phyloP scores from a whole-genome alignment of 2,797 vertebrate species.

The Triplophysa bombifrons region DNA sequence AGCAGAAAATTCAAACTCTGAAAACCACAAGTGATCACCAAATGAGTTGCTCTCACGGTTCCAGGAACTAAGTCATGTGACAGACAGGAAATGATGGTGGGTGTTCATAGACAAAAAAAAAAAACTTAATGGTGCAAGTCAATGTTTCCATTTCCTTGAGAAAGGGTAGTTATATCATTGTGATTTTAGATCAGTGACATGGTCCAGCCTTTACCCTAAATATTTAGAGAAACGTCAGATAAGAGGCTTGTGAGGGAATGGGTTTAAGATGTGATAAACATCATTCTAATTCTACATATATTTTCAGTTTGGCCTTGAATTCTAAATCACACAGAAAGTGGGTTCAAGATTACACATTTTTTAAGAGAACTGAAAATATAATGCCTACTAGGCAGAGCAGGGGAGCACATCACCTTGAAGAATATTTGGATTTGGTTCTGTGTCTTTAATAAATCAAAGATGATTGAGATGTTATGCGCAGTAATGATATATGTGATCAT shows the following conservation, averaged over 20 bases:
- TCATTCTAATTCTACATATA: background rate
- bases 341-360: background rate
- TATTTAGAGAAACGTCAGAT: background rate
- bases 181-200: background rate
- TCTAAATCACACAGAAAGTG: background rate
- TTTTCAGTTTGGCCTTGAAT: slow-evolving; percentile 2
- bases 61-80: slow-evolving; percentile 63
- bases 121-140: slow-evolving; percentile 18
- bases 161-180: background rate
- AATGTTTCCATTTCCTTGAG: slow-evolving; percentile 23
- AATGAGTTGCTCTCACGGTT: slow-evolving; percentile 58
- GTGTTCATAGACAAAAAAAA: slow-evolving; percentile 32
- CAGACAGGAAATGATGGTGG: slow-evolving; percentile 65
- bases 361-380: slow-evolving; percentile 7
- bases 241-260: background rate
- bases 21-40: slow-evolving; percentile 66
- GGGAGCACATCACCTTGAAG: slow-evolving; percentile 4
- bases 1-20: slow-evolving; percentile 46
- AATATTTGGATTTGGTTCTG: background rate
- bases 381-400: background rate
- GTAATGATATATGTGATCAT: slow-evolving; percentile 13
- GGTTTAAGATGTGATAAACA: slow-evolving; percentile 11
- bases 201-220: background rate
- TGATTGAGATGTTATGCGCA: slow-evolving; percentile 23
- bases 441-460: slow-evolving; percentile 21